Evolutionary conservation across 2,113 vertebrate species (phyloP), one percentile per base, ranked within the genome.

Genomic region (Sterrhoptilus dennistouni): DNA sequence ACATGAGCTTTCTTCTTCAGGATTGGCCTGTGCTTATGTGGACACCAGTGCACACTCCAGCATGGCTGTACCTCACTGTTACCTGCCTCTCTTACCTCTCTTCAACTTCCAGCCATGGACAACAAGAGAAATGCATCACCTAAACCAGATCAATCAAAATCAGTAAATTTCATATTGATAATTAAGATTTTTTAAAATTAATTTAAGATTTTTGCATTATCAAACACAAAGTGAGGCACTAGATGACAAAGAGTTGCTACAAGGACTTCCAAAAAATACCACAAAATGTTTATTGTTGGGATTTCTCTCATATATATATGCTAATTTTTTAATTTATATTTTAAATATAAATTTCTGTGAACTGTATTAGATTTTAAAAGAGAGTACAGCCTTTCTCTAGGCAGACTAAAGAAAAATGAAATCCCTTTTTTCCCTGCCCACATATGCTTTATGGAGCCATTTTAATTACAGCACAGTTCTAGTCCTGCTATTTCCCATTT

Each of bases 261-360:
- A 83, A 86, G 63, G 35, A 89, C 77, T 95, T 93, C 53, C 2
- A 70, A 80, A 96, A 96, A 96, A 24, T 0, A 0, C 2, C 21
- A 91, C 49, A 94, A 66, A 96, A 69, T 11, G 11, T 40, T 77
- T 81, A 38, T 63, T 85, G 52, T 64, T 80, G 18, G 70, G 47
- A 91, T 89, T 95, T 89, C 35, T 68, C 75, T 71, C n/a, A n/a
- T 56, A 23, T 83, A 24, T 28, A 14, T 25, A 33, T 11, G 6
- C 35, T 45, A 56, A 45, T 92, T 94, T 94, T 47, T 95, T 89
- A 75, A 77, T 52, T 36, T 85, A 42, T 57, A 17, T 91, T 97
- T 90, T 85, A 95, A 93, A 87, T 84, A 75, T 52, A 31, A 38
- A 20, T 50, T 72, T 44, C 35, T 35, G 20, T 28, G 3, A 42